Evolutionary conservation across 2,888 invertebrate genomes (phyloP), one percentile per base, ranked within the genome.

Genomic region (Vanessa cardui): DNA sequence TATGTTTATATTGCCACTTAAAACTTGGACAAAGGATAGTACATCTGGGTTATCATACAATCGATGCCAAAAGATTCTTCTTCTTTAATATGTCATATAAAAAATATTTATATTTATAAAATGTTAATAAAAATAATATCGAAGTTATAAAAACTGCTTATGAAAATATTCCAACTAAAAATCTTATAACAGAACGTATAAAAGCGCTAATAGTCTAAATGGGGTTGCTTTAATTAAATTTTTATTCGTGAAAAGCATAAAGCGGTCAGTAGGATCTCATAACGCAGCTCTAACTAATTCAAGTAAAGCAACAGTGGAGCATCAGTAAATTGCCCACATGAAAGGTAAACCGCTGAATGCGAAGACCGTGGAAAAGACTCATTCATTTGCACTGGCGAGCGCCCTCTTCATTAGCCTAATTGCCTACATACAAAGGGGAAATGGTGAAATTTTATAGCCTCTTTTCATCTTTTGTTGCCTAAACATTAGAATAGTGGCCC

Each of bases 331-430:
- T 89, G 83, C 85, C 87, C 86, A 88, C 90, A 91, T 91, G 89
- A 92, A 92, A 92, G 89, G 88, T 89, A 85, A 83, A 85, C 78
- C 78, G 78, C 70, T 86, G 86, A 89, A 89, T 87, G 85, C 82
- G 80, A 85, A 84, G 87, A 89, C 84, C 85, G 82, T 76, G 76
- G 83, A 81, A 54, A 79, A 83, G 83, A 82, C 82, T 83, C 80
- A 88, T 92, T 90, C 91, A 91, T 88, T 89, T 85, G 80, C 84
- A 81, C 80, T 79, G 77, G 72, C 69, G 77, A 81, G 81, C 80
- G 79, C 81, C 82, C 85, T 86, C 90, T 92, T 92, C 91, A 92
- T 91, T 91, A 91, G 87, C 85, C 89, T 92, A 92, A 92, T 92
- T 91, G 91, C 90, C 77, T 72, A 78, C 83, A 80, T 81, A 89